These are phyloP conservation scores for Bradysia coprophila DNA, from an alignment of 1,140 invertebrate species.

Conservation along the genomic window DNA sequence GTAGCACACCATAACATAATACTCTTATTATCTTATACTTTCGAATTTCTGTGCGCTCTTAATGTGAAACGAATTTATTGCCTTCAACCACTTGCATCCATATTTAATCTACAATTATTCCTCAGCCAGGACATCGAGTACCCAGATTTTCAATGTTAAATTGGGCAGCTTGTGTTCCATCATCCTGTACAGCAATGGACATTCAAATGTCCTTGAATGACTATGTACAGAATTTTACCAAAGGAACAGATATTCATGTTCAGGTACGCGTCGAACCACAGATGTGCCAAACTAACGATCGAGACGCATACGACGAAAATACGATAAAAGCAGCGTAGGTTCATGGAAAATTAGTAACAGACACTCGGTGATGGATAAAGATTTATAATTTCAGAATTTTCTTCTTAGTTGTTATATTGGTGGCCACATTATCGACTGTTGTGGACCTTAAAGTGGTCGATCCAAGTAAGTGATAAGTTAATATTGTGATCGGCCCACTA, in stretches of 20 bases:
- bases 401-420: constrained; percentile 18
- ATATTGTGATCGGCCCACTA: not conserved
- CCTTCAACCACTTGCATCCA: too few species aligned
- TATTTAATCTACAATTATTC: too few species aligned
- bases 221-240: constrained; percentile 24
- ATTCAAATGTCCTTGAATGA: constrained; percentile 32
- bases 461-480: not conserved
- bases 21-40: too few species aligned
- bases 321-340: constrained; percentile 29
- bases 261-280: constrained; percentile 32
- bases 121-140: constrained; percentile 42
- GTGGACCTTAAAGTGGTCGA: constrained; percentile 10
- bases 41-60: too few species aligned
- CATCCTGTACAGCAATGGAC: constrained; percentile 31
- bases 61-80: too few species aligned
- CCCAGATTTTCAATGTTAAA: constrained; percentile 38
- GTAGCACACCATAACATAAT: too few species aligned
- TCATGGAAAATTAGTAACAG: too few species aligned
- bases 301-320: constrained; percentile 13
- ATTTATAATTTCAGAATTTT: constrained; percentile 13
- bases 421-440: constrained; percentile 19
- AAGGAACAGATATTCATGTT: constrained; percentile 27
- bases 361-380: too few species aligned
- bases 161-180: constrained; percentile 41
- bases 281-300: constrained; percentile 34